Evolutionary conservation across 2,113 vertebrate species (phyloP), one percentile per base, ranked within the genome.

Genomic region (Neotoma lepida): DNA sequence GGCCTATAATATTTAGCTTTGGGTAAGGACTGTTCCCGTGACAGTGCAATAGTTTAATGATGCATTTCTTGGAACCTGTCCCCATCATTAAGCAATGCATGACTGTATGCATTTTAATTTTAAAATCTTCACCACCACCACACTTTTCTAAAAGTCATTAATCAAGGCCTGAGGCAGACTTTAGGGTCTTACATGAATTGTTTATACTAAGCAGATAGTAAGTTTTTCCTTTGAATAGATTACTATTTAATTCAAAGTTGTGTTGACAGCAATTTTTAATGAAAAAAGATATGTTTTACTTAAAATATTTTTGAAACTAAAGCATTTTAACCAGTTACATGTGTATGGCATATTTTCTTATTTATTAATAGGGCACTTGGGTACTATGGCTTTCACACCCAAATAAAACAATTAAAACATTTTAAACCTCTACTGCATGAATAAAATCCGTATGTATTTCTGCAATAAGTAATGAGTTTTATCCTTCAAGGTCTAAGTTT

Each of bases 221-320:
- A 91, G 1, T 49, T 64, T 96, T 94, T 89, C 82, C 80, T 95
- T 91, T 93, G 74, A 89, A 71, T 93, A 64, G 86, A 10, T 94
- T 95, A 95, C 66, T 89, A 95, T 71, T 74, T 39, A 86, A 95
- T 89, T 89, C 51, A 90, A 94, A 93, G 89, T 26, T 90, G 4
- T 89, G 12, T 64, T 96, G 88, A 80, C 18, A 17, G 86, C 22
- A 93, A 44, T 64, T 77, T 93, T 49, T 73, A 85, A 94, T 54
- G 15, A 78, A 96, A 93, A 96, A 76, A 95, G 49, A 93, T 44
- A 90, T 91, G 63, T 88, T 74, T 93, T 90, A 68, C 46, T 94
- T 73, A 86, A 94, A 97, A 39, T 94, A 51, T 88, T 89, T 95
- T 58, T 95, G 22, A 97, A 96, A 91, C 96, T 90, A 95, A 95